These are phyloP conservation scores for Steinernema scapterisci DNA, from an alignment of 2,888 invertebrate species.

Conservation along the genomic window DNA sequence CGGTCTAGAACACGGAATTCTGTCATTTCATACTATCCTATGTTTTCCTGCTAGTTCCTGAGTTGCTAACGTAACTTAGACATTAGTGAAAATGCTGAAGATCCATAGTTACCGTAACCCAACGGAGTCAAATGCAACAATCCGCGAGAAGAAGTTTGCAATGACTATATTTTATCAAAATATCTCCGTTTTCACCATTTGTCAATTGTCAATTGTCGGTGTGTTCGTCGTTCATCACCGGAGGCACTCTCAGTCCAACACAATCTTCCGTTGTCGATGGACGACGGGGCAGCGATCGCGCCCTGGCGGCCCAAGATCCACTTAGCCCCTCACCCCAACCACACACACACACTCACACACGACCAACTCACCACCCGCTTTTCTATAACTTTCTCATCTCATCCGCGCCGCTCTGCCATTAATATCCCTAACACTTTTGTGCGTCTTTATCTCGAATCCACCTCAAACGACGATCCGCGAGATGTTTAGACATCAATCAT, in stretches of 20 bases:
- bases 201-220: constrained; percentile 30
- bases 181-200: constrained; percentile 12
- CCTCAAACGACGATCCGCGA: constrained; percentile 1
- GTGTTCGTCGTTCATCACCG: constrained; percentile 28
- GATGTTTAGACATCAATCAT: constrained; percentile 31
- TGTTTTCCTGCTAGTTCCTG: too few relatives aligned
- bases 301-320: neutral
- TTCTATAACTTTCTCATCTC: constrained; percentile 3
- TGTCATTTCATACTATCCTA: too few relatives aligned
- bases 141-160: too few relatives aligned
- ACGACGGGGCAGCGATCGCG: neutral
- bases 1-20: too few relatives aligned
- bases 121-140: too few relatives aligned
- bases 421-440: constrained; percentile 28
- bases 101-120: too few relatives aligned
- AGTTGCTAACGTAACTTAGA: too few relatives aligned
- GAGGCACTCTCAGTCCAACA: constrained; percentile 18
- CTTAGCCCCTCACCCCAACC: neutral
- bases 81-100: too few relatives aligned
- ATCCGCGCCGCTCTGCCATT: constrained; percentile 26
- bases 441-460: constrained; percentile 8
- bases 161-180: constrained; percentile 1
- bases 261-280: neutral
- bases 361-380: neutral
- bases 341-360: too few relatives aligned